phyloP scores from a whole-genome alignment of 35 echinoderm and acorn worm genomes.

The Holothuria glaberrima region DNA sequence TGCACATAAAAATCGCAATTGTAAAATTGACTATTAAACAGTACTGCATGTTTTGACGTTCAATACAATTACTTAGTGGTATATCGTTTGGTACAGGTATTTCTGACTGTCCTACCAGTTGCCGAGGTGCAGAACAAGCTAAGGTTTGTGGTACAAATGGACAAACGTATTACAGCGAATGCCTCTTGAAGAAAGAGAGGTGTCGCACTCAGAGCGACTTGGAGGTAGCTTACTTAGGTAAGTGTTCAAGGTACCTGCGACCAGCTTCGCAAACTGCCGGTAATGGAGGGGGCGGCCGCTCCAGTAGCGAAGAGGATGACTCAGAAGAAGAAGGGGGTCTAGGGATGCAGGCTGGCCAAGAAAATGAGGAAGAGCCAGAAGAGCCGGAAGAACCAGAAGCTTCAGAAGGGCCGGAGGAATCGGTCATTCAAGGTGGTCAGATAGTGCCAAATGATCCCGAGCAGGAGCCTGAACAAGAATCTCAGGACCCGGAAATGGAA shows the following conservation, averaged over 20 bases:
- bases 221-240: not conserved
- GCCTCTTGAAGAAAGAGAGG: not conserved
- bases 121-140: not conserved
- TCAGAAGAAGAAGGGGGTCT: not conserved
- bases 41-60: no score
- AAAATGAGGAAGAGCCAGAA: conserved; percentile 3
- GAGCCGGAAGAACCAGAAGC: conserved; percentile 7
- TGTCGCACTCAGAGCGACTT: not conserved
- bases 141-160: conserved; percentile 28
- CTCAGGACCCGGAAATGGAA: no score
- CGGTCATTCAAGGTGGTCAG: not conserved
- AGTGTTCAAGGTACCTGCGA: not conserved
- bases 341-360: not conserved
- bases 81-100: not conserved
- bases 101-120: conserved; percentile 10
- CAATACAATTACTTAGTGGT: not conserved
- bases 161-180: not conserved
- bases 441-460: no score
- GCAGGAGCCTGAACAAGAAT: not conserved
- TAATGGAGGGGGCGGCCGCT: not conserved
- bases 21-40: no score
- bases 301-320: not conserved
- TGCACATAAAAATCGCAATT: no score
- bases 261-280: not conserved
- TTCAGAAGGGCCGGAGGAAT: not conserved